Base-by-base conservation (phyloP, 2,888 invertebrate species). In the Chouioia cunea region DNA sequence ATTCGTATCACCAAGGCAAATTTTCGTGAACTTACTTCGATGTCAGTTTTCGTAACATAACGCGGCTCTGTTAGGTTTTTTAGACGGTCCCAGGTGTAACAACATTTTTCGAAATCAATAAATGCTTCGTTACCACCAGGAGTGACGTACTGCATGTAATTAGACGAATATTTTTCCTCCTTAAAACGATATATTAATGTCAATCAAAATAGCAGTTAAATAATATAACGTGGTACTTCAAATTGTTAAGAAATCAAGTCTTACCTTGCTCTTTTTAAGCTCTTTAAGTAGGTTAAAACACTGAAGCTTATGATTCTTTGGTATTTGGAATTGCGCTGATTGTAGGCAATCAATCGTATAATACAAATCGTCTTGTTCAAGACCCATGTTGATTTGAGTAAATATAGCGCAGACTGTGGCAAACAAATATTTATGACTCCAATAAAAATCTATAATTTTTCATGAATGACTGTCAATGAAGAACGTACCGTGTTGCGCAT, bases 401-500 rank as follows among this genome's bases (percentile, higher is more conserved):
- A 85, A 74, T 53, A 81, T 70, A 0, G 73, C 70, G 23, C 80
- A 80, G 14, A 76, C 84, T 83, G 62, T 0, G 76, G 77, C 63
- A 62, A 60, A 69, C 8, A 48, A 20, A 22, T 57, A 46, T 50
- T 16, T 6, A 58, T 12, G 6, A 57, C 18, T 44, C 18, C 43
- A 4, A 23, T 20, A 57, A 6, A 60, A 53, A 58, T 36, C 36
- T 46, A 60, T 57, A 52, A 59, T 22, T 56, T 15, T 56, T 78
- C 4, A 88, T 78, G 18, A 87, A 85, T n/a, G 12, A 2, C 2
- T 36, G 10, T 36, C 6, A 36, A 36, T 36, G 1, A 36, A 36
- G 12, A 4, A 70, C 43, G 23, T 47, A 76, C 83, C 80, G 53
- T 75, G 84, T 77, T 89, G 88, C 1, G 88, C 88, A 79, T 86